A percentile compares a stretch with the other conserved stretches of the same genome.
Evolutionary conservation across 1,140 invertebrate species (phyloP).

Genomic region (Drosophila kanapiae): DNA sequence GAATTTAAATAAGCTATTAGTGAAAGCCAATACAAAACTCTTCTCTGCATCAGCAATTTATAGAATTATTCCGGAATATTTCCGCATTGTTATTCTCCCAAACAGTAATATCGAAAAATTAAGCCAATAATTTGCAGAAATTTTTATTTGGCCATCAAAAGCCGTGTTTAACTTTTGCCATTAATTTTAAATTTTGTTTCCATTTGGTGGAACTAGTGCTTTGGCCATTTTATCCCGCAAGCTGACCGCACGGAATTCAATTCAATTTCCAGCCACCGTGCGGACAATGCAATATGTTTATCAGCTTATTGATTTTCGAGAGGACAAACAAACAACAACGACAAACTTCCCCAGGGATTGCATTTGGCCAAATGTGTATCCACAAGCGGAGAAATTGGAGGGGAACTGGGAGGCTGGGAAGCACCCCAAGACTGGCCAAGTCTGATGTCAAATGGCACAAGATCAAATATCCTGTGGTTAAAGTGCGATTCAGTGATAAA

Average conservation of each 20-base stretch:
- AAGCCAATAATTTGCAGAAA: conserved; percentile 15
- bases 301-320: conserved; percentile 78
- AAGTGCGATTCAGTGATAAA: conserved; percentile 82
- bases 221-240: conserved; percentile 20
- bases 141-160: conserved; percentile 15
- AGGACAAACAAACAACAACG: conserved; percentile 47
- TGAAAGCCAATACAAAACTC: not conserved
- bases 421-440: conserved; percentile 38
- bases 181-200: conserved; percentile 59
- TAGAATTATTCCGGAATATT: not conserved
- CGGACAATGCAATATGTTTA: conserved; percentile 73
- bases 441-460: conserved; percentile 80
- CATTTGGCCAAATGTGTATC: conserved; percentile 61
- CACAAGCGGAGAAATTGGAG: conserved; percentile 17
- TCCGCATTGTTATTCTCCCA: not conserved
- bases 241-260: conserved; percentile 45
- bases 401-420: not conserved
- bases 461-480: conserved; percentile 84
- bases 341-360: conserved; percentile 7
- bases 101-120: conserved; percentile 23
- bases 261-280: conserved; percentile 46
- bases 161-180: conserved; percentile 21
- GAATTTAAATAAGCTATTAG: not conserved
- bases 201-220: conserved; percentile 4
- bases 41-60: not conserved